Evolutionary conservation across 2,797 vertebrate genomes (phyloP).

Genomic region (Amblyopsis hoosieri): DNA sequence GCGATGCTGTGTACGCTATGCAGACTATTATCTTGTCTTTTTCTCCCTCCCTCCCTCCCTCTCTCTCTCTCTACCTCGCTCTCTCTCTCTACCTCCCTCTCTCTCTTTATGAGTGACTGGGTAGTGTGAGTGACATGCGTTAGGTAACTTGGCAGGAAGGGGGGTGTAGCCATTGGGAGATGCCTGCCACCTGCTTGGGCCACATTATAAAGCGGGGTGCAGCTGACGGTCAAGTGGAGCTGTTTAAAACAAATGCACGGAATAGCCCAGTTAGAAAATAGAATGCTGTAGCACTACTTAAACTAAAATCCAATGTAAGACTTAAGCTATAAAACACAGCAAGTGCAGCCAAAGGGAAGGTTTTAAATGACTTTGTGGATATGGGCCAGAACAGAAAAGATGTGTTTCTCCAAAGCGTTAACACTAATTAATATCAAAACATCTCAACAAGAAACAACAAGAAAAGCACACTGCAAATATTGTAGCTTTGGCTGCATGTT

Average conservation of each 20-base stretch:
- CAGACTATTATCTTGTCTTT: background rate
- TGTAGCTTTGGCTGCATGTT: background rate
- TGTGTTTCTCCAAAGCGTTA: background rate
- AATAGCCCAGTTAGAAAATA: slow-evolving; percentile 21
- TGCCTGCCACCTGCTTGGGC: slow-evolving; percentile 62
- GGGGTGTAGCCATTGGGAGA: slow-evolving; percentile 41
- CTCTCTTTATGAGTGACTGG: slow-evolving; percentile 29
- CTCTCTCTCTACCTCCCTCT: slow-evolving; percentile 6
- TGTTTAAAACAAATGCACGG: slow-evolving; percentile 54
- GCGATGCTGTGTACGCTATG: slow-evolving; percentile 1
- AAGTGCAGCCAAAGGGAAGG: background rate
- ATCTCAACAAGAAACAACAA: background rate
- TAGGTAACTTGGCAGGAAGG: slow-evolving; percentile 53
- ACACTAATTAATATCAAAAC: background rate
- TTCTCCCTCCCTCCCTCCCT: background rate
- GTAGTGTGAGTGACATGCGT: slow-evolving; percentile 44
- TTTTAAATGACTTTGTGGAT: background rate
- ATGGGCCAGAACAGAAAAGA: background rate
- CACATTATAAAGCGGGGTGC: slow-evolving; percentile 49
- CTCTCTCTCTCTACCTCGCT: background rate
- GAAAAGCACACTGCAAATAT: background rate
- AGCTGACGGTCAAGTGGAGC: slow-evolving; percentile 50
- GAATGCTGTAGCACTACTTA: too few relatives aligned
- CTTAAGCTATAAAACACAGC: background rate
- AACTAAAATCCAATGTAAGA: too few relatives aligned